A percentile compares a stretch with the other conserved stretches of the same genome.
Evolutionary conservation across 2,797 vertebrate species (phyloP).

Genomic region (Oreonectes daqikongensis): DNA sequence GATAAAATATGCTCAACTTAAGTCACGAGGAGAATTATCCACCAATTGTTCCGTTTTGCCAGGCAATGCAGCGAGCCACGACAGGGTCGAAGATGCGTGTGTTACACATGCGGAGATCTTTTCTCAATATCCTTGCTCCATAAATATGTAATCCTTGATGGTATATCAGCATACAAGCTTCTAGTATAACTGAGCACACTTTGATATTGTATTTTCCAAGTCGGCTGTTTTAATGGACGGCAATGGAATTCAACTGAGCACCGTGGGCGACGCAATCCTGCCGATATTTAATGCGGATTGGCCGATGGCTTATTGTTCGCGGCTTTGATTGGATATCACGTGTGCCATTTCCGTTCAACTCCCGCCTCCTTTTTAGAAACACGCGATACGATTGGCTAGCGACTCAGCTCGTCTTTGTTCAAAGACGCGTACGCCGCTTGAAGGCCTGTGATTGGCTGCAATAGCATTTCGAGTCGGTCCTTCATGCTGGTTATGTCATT

Average conservation of each 20-base stretch:
- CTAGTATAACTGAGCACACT: constrained; percentile 45
- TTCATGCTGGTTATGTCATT: constrained; percentile 45
- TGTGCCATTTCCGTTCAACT: constrained; percentile 24
- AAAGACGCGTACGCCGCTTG: background rate
- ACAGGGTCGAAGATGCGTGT: constrained; percentile 49
- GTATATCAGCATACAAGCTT: constrained; percentile 23
- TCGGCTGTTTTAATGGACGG: constrained; percentile 76
- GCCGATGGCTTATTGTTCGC: background rate
- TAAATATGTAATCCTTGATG: constrained; percentile 35
- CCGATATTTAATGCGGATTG: constrained; percentile 55
- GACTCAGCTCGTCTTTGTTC: constrained; percentile 25
- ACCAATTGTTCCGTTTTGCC: constrained; percentile 64
- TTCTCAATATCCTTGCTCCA: constrained; percentile 55
- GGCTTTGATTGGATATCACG: constrained; percentile 3
- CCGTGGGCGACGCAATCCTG: constrained; percentile 64
- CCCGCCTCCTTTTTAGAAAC: constrained; percentile 11
- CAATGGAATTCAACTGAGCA: constrained; percentile 79
- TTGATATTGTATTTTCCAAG: constrained; percentile 60
- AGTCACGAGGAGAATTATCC: constrained; percentile 64
- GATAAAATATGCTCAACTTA: constrained; percentile 52
- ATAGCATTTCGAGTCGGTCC: background rate
- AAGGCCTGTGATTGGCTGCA: constrained; percentile 10
- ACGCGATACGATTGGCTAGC: constrained; percentile 11
- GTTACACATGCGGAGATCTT: constrained; percentile 62
- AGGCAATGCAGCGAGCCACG: constrained; percentile 67